Conservation (phyloP, 2,113 vertebrate genomes). For the Campylorhamphus procurvoides region DNA sequence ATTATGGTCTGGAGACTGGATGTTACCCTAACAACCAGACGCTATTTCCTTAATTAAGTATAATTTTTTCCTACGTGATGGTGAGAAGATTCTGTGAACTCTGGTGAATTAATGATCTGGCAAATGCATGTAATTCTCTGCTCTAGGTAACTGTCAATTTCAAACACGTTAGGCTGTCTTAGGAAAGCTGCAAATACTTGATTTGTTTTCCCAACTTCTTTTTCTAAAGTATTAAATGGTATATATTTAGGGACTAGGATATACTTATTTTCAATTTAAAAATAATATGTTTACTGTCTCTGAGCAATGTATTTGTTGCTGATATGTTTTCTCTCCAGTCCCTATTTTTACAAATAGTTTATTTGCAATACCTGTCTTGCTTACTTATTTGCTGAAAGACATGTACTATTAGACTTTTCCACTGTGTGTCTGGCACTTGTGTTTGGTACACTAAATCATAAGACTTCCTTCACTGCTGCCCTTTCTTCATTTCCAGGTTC, state of each 20-base stretch:
- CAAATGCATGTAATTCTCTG: slow-evolving; percentile 17
- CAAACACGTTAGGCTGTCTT: neutral
- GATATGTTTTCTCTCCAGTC: neutral
- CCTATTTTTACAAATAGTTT: neutral
- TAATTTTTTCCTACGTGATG: neutral
- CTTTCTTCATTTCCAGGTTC: slow-evolving; percentile 38
- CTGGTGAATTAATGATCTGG: slow-evolving; percentile 25
- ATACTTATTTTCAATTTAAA: neutral
- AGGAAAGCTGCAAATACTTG: neutral
- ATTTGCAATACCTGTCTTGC: neutral
- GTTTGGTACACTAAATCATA: slow-evolving; percentile 30
- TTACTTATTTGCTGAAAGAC: neutral
- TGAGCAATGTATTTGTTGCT: neutral
- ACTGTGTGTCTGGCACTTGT: neutral
- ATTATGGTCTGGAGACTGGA: slow-evolving; percentile 14
- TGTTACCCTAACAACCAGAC: slow-evolving; percentile 37
- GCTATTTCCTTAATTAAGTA: slow-evolving; percentile 53
- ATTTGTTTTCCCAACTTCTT: neutral
- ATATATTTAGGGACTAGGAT: neutral
- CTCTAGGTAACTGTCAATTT: slow-evolving; percentile 29
- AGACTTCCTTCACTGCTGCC: neutral
- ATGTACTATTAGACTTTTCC: neutral
- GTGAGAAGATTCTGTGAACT: slow-evolving; percentile 21
- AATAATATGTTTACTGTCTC: neutral
- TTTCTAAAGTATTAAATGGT: neutral